Percentiles rank a stretch among this genome's conserved stretches.
Conservation (phyloP, 2,797 vertebrate species). For the Adelosebastes latens region DNA sequence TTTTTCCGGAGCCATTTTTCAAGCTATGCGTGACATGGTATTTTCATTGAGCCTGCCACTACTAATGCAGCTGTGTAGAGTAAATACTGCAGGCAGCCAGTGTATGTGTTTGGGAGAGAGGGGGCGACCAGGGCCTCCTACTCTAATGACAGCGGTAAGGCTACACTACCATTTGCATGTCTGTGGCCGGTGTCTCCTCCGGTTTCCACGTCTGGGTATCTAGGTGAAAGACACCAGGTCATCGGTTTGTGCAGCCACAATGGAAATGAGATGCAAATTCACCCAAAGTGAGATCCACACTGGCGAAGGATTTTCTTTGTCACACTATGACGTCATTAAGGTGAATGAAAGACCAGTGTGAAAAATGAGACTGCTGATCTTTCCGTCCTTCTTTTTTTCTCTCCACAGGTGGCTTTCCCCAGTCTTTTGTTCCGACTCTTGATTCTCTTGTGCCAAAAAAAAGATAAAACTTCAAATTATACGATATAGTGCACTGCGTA, state of each 20-base stretch:
- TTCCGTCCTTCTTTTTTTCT: conserved; percentile 12
- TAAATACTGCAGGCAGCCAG: conserved; percentile 57
- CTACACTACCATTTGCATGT: conserved; percentile 70
- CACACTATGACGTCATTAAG: conserved; percentile 21
- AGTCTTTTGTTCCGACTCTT: not conserved
- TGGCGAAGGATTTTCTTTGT: conserved; percentile 9
- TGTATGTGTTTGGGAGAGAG: conserved; percentile 42
- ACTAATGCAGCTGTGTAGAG: conserved; percentile 69
- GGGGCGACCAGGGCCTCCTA: conserved; percentile 43
- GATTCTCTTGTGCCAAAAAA: not conserved
- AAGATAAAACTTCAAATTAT: not conserved
- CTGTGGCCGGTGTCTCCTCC: conserved; percentile 57
- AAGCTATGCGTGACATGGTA: conserved; percentile 72
- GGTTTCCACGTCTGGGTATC: conserved; percentile 51
- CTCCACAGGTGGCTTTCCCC: conserved; percentile 4
- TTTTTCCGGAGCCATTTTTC: conserved; percentile 79
- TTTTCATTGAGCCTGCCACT: conserved; percentile 75
- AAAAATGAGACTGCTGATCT: conserved; percentile 39
- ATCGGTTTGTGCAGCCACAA: conserved; percentile 13
- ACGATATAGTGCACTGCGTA: not conserved
- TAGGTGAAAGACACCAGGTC: conserved; percentile 41
- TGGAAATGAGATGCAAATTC: conserved; percentile 55
- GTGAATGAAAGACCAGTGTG: conserved; percentile 22
- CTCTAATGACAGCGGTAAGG: conserved; percentile 60
- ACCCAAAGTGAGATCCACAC: conserved; percentile 7